phyloP scores from a whole-genome alignment of 2,113 vertebrate genomes.

The Synodontis membranacea region DNA sequence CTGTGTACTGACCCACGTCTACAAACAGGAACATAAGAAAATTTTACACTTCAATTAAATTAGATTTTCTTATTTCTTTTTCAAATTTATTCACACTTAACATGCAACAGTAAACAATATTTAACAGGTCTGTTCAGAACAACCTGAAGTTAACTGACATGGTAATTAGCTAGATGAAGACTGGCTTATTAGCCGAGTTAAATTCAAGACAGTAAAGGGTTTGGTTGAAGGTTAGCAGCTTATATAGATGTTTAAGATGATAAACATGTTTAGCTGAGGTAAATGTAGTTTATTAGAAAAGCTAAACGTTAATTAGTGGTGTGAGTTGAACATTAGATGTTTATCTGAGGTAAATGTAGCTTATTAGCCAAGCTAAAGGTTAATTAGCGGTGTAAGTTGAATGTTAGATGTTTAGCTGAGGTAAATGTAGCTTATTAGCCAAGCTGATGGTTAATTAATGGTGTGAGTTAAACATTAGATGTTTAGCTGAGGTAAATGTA shows the following conservation, averaged over 20 bases:
- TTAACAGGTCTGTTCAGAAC: background rate
- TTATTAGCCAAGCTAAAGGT: no score
- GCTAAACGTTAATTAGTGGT: background rate
- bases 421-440: background rate
- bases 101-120: background rate
- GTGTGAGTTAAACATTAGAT: background rate
- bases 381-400: no score
- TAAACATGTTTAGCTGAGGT: background rate
- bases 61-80: background rate
- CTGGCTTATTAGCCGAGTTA: background rate
- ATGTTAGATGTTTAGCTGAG: background rate
- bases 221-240: background rate
- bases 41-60: background rate
- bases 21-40: background rate
- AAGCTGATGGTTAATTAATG: background rate
- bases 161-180: background rate
- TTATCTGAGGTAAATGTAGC: background rate
- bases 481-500: background rate
- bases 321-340: background rate
- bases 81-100: background rate
- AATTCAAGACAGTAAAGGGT: background rate
- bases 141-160: background rate
- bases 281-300: background rate
- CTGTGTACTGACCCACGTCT: constrained; percentile 75
- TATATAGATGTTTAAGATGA: background rate